Conservation (phyloP, 2,113 vertebrate species). For the Conger conger region DNA sequence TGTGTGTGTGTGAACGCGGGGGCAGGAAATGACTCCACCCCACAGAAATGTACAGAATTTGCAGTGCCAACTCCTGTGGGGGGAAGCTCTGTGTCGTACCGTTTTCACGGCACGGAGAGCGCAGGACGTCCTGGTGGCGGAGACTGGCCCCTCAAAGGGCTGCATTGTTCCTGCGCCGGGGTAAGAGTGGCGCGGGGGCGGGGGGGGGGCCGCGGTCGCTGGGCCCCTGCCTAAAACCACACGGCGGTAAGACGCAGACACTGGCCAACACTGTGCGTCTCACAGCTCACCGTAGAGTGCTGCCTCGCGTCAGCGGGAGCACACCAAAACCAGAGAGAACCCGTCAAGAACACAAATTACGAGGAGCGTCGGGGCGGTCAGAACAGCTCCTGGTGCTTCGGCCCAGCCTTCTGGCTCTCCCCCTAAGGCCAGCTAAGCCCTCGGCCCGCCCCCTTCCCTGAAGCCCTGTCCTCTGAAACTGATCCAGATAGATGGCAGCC, state of each 20-base stretch:
- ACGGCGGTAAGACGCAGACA: constrained; percentile 58
- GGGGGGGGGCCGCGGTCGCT: constrained; percentile 50
- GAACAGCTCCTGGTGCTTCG: background rate
- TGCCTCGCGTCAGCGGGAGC: constrained; percentile 52
- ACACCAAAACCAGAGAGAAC: constrained; percentile 44
- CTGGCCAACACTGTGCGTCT: constrained; percentile 65
- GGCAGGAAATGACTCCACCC: constrained; percentile 69
- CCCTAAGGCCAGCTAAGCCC: background rate
- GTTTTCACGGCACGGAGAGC: background rate
- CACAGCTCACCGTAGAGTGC: constrained; percentile 50
- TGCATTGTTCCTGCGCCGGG: constrained; percentile 58
- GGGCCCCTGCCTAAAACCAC: constrained; percentile 70
- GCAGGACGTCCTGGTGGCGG: constrained; percentile 36
- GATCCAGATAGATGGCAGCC: background rate
- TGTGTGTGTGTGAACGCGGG: constrained; percentile 5
- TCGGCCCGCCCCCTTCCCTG: background rate
- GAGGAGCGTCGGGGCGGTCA: constrained; percentile 39
- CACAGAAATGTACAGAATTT: constrained; percentile 51
- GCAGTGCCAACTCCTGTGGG: constrained; percentile 29
- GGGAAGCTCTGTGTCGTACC: background rate
- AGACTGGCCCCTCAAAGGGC: constrained; percentile 63
- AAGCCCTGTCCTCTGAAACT: background rate
- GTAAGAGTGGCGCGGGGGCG: constrained; percentile 52
- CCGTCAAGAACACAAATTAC: constrained; percentile 51
- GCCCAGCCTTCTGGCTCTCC: background rate